Conservation (phyloP, 23 tunicate genomes). For the Botrylloides violaceus region DNA sequence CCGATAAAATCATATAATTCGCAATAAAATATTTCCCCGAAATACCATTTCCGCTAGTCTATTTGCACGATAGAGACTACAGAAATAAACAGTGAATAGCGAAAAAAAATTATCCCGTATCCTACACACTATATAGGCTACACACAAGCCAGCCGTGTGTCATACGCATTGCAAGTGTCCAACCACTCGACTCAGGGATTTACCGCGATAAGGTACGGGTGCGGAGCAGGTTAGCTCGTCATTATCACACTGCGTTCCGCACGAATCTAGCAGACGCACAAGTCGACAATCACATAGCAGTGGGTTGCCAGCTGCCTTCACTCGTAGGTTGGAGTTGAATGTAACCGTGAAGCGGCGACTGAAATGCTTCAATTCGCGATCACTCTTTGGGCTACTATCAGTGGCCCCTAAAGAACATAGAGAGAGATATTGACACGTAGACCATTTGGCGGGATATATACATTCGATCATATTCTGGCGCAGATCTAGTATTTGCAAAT, state of each 20-base stretch:
- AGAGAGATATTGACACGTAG: conserved; percentile 25
- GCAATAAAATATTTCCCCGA: no score
- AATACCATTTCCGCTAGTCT: no score
- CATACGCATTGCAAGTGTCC: no score
- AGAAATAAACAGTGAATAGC: no score
- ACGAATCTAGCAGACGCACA: neutral
- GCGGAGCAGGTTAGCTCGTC: neutral
- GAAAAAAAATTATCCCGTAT: no score
- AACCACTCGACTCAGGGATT: no score
- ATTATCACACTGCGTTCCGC: no score
- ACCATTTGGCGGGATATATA: conserved; percentile 22
- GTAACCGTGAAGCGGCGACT: neutral
- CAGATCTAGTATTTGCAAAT: conserved; percentile 34
- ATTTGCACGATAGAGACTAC: no score
- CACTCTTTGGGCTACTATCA: neutral
- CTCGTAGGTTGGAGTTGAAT: neutral
- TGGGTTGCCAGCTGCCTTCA: neutral
- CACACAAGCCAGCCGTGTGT: no score
- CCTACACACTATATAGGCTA: no score
- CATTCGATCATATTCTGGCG: conserved; percentile 42
- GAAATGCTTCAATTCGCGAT: neutral
- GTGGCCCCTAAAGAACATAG: neutral
- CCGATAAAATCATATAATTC: no score
- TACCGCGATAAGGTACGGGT: neutral
- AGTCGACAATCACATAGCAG: neutral